Percentiles rank a stretch among this genome's conserved stretches.
Conservation (phyloP, 2,113 vertebrate genomes). For the Chionomys nivalis region DNA sequence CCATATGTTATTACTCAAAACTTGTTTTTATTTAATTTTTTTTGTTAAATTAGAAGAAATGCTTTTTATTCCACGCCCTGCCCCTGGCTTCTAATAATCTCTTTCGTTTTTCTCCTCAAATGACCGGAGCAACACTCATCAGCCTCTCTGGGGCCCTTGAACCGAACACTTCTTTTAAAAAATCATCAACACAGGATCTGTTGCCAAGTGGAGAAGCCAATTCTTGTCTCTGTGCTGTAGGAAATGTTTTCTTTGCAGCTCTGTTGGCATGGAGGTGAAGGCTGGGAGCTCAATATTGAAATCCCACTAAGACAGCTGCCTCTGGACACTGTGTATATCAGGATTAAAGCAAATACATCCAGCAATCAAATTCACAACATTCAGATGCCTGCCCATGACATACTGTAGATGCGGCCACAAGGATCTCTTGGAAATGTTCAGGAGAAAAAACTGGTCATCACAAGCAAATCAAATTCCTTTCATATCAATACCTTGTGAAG, state of each 20-base stretch:
- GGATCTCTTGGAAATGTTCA: neutral
- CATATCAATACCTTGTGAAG: neutral
- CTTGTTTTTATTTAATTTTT: conserved; percentile 61
- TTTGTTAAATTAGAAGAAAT: conserved; percentile 70
- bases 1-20: conserved; percentile 74
- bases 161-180: conserved; percentile 77
- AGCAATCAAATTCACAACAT: neutral
- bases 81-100: conserved; percentile 62
- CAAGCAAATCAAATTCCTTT: neutral
- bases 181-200: conserved; percentile 77
- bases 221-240: conserved; percentile 62
- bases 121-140: conserved; percentile 58
- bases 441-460: neutral
- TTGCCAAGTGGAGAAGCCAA: conserved; percentile 77
- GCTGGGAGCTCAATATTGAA: conserved; percentile 53
- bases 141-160: conserved; percentile 76
- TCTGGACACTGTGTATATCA: neutral
- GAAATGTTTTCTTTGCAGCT: conserved; percentile 72
- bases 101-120: conserved; percentile 69
- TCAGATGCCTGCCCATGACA: neutral
- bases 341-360: conserved; percentile 12
- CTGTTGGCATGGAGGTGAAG: conserved; percentile 72
- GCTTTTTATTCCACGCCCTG: conserved; percentile 55
- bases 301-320: conserved; percentile 25
- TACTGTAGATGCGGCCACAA: neutral